phyloP scores from a whole-genome alignment of 1,140 invertebrate species.

The Sycobia sp. region DNA sequence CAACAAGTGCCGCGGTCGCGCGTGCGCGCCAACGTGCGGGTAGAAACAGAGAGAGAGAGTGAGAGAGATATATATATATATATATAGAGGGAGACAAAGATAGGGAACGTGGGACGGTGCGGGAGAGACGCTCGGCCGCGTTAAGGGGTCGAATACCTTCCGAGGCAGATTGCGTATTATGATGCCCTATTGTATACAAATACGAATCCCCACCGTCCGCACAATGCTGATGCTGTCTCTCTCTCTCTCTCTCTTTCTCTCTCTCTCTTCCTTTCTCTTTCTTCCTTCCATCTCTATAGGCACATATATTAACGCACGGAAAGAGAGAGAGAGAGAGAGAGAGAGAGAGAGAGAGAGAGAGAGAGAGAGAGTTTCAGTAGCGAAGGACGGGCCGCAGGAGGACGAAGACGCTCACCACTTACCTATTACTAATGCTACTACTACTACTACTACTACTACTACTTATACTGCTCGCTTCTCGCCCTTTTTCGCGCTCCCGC shows the following conservation, averaged over 20 bases:
- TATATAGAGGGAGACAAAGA: too few species aligned
- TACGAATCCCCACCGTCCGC: slow-evolving; percentile 41
- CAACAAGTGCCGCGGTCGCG: slow-evolving; percentile 29
- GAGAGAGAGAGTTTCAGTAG: too few species aligned
- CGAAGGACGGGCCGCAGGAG: too few species aligned
- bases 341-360: slow-evolving; percentile 5
- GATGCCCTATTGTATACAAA: slow-evolving; percentile 60
- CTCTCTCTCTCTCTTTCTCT: too few species aligned
- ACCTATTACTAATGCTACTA: too few species aligned
- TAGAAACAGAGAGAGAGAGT: too few species aligned
- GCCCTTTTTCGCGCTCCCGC: neutral
- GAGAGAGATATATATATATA: too few species aligned
- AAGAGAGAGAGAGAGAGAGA: neutral
- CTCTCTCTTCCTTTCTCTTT: too few species aligned
- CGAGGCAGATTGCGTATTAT: slow-evolving; percentile 56
- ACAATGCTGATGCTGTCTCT: too few species aligned
- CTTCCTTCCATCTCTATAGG: too few species aligned
- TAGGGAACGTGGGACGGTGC: slow-evolving; percentile 47
- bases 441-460: too few species aligned
- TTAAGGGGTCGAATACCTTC: slow-evolving; percentile 45
- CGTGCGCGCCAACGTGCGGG: neutral
- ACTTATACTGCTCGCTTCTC: neutral
- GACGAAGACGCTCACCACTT: too few species aligned
- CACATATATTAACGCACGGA: neutral
- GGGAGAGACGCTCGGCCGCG: slow-evolving; percentile 48